A percentile compares a stretch with the other conserved stretches of the same genome.
phyloP scores from a whole-genome alignment of 2,113 vertebrate genomes.

The Eulacestoma nigropectus region DNA sequence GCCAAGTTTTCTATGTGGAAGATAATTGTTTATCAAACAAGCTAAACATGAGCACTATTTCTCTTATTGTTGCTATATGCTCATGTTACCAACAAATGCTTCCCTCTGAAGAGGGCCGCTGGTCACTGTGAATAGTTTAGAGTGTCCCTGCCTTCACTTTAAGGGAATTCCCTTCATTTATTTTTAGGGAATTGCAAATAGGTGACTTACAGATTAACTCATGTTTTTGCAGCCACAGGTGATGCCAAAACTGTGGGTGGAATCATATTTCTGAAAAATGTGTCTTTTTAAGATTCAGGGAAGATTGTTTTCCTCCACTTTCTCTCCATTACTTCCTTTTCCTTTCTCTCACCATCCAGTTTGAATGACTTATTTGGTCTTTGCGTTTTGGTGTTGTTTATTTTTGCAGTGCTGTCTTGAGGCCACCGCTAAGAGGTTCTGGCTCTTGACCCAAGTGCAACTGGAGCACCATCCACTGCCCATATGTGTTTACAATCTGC shows the following conservation, averaged over 20 bases:
- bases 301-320: not conserved
- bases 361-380: not conserved
- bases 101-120: not conserved
- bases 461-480: not conserved
- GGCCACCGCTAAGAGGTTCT: not conserved
- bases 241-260: not conserved
- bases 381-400: not conserved
- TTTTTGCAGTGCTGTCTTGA: not conserved
- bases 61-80: not conserved
- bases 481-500: not conserved
- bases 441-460: not conserved
- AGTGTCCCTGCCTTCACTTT: not conserved
- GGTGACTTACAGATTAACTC: not conserved
- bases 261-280: not conserved
- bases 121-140: not conserved
- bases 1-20: not conserved
- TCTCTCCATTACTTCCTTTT: not conserved
- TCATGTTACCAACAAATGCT: not conserved
- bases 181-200: not conserved
- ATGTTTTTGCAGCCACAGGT: not conserved
- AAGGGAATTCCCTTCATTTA: not conserved
- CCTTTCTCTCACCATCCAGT: not conserved
- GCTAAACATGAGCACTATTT: not conserved
- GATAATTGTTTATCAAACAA: not conserved
- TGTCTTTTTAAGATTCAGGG: not conserved